phyloP scores from a whole-genome alignment of 2,797 vertebrate species.

The Lepilemur ruficaudatus region DNA sequence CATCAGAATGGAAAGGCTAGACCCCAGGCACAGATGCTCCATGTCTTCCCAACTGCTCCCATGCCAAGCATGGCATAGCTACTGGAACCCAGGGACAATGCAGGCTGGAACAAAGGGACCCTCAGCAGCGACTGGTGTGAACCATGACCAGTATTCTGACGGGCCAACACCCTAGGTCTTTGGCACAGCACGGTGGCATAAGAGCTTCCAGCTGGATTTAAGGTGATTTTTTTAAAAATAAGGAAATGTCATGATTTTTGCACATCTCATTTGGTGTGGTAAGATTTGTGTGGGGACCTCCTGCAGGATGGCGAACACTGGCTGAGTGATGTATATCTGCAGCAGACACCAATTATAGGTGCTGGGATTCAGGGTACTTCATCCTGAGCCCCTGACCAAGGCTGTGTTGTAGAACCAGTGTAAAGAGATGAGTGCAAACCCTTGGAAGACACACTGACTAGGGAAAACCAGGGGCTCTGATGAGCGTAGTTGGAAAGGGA shows the following conservation, averaged over 20 bases:
- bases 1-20: background rate
- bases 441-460: background rate
- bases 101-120: background rate
- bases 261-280: background rate
- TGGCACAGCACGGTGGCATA: background rate
- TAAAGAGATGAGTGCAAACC: background rate
- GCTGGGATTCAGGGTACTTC: background rate
- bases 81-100: too few relatives aligned
- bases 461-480: background rate
- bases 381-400: background rate
- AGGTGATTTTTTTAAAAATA: background rate
- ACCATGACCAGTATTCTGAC: background rate
- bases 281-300: background rate
- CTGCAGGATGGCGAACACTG: background rate
- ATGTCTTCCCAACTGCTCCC: background rate
- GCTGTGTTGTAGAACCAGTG: fast-evolving
- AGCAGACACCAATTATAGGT: background rate
- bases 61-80: too few relatives aligned
- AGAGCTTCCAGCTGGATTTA: background rate
- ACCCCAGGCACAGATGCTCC: background rate
- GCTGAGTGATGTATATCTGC: background rate
- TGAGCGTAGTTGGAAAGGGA: background rate
- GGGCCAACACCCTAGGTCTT: background rate
- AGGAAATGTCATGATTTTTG: background rate
- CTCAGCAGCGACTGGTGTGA: background rate